Percentiles rank a stretch among this genome's conserved stretches.
Evolutionary conservation across 2,113 vertebrate species (phyloP).

Genomic region (Chlorodrepanis virens): DNA sequence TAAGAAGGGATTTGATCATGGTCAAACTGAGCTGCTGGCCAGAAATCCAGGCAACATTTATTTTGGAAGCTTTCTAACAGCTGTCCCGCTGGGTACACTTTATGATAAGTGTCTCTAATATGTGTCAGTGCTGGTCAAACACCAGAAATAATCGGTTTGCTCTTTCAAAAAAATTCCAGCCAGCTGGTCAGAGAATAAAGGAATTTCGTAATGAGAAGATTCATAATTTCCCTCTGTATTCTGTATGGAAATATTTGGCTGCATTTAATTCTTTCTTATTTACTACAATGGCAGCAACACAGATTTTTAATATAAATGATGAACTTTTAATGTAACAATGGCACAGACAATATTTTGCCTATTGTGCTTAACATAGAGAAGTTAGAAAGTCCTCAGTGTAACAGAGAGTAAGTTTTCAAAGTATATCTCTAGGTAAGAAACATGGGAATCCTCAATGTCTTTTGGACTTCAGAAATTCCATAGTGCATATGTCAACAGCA

Average conservation of each 20-base stretch:
- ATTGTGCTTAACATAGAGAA: neutral
- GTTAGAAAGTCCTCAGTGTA: neutral
- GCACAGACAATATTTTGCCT: neutral
- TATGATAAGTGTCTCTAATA: slow-evolving; percentile 40
- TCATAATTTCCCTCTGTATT: neutral
- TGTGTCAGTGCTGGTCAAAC: slow-evolving; percentile 28
- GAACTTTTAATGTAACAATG: neutral
- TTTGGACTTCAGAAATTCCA: neutral
- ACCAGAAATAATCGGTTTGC: slow-evolving; percentile 18
- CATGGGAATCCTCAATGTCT: neutral
- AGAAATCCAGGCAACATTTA: neutral
- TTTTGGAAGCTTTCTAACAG: slow-evolving; percentile 38
- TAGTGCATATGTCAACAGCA: neutral
- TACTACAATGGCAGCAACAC: neutral
- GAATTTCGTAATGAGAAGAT: slow-evolving; percentile 9
- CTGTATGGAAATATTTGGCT: neutral
- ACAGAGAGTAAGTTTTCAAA: neutral
- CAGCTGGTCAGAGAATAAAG: slow-evolving; percentile 36
- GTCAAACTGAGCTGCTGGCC: neutral
- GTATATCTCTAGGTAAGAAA: neutral
- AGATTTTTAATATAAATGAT: neutral
- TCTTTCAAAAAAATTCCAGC: slow-evolving; percentile 18
- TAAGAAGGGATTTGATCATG: neutral
- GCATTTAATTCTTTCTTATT: neutral
- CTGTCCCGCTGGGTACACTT: neutral